Conservation (phyloP, 2,888 invertebrate genomes). For the Copidosoma aretas region DNA sequence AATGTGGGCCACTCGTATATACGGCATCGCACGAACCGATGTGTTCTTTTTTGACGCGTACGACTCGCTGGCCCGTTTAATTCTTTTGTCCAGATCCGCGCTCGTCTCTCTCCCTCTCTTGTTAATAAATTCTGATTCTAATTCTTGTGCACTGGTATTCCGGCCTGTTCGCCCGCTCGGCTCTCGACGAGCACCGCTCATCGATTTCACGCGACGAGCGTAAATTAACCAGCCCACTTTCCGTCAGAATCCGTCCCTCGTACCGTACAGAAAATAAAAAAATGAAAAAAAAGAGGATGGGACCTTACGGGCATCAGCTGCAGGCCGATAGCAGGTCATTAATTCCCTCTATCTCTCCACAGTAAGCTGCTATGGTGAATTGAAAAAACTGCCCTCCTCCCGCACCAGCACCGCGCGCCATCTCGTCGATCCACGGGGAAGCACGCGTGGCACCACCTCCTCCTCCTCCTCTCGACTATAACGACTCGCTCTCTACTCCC, state of each 20-base stretch:
- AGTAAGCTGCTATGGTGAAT: slow-evolving; percentile 19
- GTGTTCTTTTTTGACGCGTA: slow-evolving; percentile 1
- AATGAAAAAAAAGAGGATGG: too few species aligned
- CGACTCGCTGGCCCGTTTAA: slow-evolving; percentile 14
- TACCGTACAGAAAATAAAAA: too few species aligned
- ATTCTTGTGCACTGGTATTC: slow-evolving; percentile 5
- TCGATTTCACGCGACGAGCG: too few species aligned
- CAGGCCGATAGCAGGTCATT: too few species aligned
- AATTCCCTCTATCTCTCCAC: too few species aligned
- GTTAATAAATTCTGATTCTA: too few species aligned
- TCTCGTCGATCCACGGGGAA: slow-evolving; percentile 48
- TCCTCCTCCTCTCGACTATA: not conserved
- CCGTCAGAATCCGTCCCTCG: too few species aligned
- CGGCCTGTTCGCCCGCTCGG: too few species aligned
- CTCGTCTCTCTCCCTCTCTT: not conserved
- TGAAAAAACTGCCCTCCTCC: slow-evolving; percentile 17
- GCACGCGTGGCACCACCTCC: slow-evolving; percentile 41
- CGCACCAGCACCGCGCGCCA: slow-evolving; percentile 45
- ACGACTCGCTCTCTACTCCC: not conserved
- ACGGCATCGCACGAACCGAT: slow-evolving; percentile 35
- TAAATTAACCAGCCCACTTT: too few species aligned
- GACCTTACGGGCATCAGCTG: too few species aligned
- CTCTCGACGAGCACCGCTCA: too few species aligned
- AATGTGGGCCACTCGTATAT: slow-evolving; percentile 34
- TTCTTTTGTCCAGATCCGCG: slow-evolving; percentile 1